Evolutionary conservation across 1,140 invertebrate genomes (phyloP), one percentile per base, ranked within the genome.

Genomic region (Heliconius himera): DNA sequence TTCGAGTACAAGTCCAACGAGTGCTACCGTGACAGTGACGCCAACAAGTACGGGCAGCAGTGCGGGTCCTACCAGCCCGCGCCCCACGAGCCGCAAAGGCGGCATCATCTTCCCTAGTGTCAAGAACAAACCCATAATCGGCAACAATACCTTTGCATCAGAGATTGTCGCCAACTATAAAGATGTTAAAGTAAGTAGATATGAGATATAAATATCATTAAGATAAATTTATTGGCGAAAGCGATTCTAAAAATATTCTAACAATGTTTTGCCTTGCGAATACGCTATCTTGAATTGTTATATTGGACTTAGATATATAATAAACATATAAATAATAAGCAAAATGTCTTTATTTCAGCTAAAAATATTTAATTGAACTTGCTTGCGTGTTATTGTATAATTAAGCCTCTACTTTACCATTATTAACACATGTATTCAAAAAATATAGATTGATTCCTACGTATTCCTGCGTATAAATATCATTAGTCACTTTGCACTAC

Each of bases 91-190:
- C 70, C 96, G 97, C 76, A 97, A 97, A 91, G 96, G 97, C 26
- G 97, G 97, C 70, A 96, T 98, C 84, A 98, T 98, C 91, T 98
- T 98, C 94, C 98, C 98, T 1, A 98, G 97, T 84, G 97, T 98
- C 18, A 98, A 98, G 90, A 98, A 98, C 90, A 98, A 98, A 87
- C 98, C 98, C 6, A 96, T 97, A 78, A 96, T 97, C 41, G 96
- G 97, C 9, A 98, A 98, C 93, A 97, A 97, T 77, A 97, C 97
- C 13, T 97, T 98, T 88, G 95, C 96, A 26, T 97, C 96, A 8
- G 97, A 98, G 83, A 94, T 96, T 79, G 94, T 96, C 74, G 94
- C 96, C 56, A 96, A 96, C 90, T 96, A 97, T 85, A 97, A 97
- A 93, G 97, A 98, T 89, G 96, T 98, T 82, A 98, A 97, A 96